Evolutionary conservation across 1,140 invertebrate genomes (phyloP).

Genomic region (Penaeus japonicus): DNA sequence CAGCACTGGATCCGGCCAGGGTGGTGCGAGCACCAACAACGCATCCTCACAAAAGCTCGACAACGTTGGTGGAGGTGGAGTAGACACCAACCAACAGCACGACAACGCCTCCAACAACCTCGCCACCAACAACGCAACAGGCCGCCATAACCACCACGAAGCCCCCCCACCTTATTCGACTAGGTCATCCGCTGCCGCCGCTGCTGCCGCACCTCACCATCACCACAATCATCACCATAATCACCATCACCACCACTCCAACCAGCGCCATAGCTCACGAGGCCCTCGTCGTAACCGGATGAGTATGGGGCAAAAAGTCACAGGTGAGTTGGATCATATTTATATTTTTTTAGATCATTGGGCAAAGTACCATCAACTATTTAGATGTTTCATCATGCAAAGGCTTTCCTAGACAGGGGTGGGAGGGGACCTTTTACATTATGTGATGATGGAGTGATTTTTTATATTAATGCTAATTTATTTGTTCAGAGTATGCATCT

Average conservation of each 20-base stretch:
- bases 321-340: constrained; percentile 54
- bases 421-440: too few species aligned
- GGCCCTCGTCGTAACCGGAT: constrained; percentile 60
- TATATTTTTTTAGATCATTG: not conserved
- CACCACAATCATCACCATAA: constrained; percentile 25
- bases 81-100: constrained; percentile 58
- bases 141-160: constrained; percentile 22
- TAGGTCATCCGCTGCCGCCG: constrained; percentile 41
- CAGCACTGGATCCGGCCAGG: constrained; percentile 13
- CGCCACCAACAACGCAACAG: constrained; percentile 57
- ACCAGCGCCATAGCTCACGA: constrained; percentile 45
- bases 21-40: constrained; percentile 45
- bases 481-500: too few species aligned
- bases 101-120: constrained; percentile 57
- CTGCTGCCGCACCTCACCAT: constrained; percentile 3
- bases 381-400: not conserved
- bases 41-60: constrained; percentile 53
- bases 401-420: not conserved
- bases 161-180: constrained; percentile 43
- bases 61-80: constrained; percentile 45
- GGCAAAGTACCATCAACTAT: too few species aligned
- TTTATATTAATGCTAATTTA: too few species aligned
- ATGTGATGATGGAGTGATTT: too few species aligned
- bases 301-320: constrained; percentile 60
- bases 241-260: constrained; percentile 44